Evolutionary conservation across 2,888 invertebrate genomes (phyloP).

Genomic region (Chouioia cunea): DNA sequence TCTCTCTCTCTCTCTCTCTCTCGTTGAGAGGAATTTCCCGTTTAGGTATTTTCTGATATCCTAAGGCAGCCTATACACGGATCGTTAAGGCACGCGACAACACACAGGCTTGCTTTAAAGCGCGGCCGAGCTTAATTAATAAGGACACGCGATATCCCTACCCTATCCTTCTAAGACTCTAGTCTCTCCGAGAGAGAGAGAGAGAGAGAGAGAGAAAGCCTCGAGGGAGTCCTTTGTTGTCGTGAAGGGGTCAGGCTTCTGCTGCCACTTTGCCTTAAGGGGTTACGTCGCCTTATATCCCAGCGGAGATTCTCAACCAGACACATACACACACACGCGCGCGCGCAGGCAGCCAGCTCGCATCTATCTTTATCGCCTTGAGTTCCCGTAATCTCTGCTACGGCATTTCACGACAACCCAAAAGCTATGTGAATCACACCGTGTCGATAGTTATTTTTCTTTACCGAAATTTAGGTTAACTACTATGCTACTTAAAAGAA

Average conservation of each 20-base stretch:
- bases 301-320: neutral
- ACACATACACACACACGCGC: neutral
- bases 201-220: constrained; percentile 61
- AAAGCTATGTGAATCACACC: too few species aligned
- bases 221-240: constrained; percentile 67
- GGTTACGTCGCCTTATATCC: constrained; percentile 51
- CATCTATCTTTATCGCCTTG: constrained; percentile 44
- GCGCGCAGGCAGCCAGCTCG: too few species aligned
- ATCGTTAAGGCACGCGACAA: constrained; percentile 66
- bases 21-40: too few species aligned
- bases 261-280: constrained; percentile 64
- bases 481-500: too few species aligned
- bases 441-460: too few species aligned
- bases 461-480: too few species aligned
- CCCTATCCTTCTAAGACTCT: constrained; percentile 35
- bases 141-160: constrained; percentile 68
- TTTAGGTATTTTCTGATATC: too few species aligned
- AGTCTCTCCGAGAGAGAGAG: constrained; percentile 28
- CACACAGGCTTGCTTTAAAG: constrained; percentile 58
- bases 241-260: constrained; percentile 60
- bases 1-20: too few species aligned
- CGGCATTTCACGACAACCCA: too few species aligned
- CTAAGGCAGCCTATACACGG: constrained; percentile 43
- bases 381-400: constrained; percentile 35
- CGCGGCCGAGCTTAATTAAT: constrained; percentile 66